Percentiles rank a stretch among this genome's conserved stretches.
Conservation (phyloP, 1,140 invertebrate genomes). For the Drosophila yakuba region DNA sequence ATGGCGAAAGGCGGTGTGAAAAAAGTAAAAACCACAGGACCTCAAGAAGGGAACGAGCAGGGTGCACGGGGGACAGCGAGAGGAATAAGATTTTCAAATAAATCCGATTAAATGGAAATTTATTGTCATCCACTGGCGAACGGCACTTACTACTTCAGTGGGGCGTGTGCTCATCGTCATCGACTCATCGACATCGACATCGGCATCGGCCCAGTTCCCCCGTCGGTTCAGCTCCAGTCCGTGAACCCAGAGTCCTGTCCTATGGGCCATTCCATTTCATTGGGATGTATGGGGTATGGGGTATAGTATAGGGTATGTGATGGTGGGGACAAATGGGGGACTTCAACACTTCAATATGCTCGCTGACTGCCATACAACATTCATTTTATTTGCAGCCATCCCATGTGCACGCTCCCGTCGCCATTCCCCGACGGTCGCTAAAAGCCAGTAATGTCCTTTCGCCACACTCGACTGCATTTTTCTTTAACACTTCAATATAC, state of each 20-base stretch:
- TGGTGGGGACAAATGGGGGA: constrained; percentile 41
- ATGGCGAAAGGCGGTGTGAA: constrained; percentile 56
- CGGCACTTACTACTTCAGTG: constrained; percentile 81
- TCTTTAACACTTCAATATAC: constrained; percentile 83
- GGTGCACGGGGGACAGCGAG: constrained; percentile 22
- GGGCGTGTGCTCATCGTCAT: constrained; percentile 74
- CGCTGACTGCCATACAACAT: constrained; percentile 74
- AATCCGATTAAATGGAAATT: constrained; percentile 83
- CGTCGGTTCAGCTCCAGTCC: constrained; percentile 22
- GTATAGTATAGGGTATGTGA: neutral
- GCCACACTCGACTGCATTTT: constrained; percentile 82
- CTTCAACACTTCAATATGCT: constrained; percentile 80
- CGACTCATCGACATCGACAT: constrained; percentile 65
- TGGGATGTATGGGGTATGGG: neutral
- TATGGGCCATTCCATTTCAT: constrained; percentile 6
- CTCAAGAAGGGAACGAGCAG: constrained; percentile 10
- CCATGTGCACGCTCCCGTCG: constrained; percentile 43
- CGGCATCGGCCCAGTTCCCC: constrained; percentile 45
- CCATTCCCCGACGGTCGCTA: constrained; percentile 56
- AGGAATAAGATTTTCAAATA: constrained; percentile 82
- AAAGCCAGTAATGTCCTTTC: constrained; percentile 83
- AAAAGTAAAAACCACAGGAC: constrained; percentile 62
- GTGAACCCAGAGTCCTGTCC: constrained; percentile 30
- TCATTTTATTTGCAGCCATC: constrained; percentile 76
- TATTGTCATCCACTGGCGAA: constrained; percentile 82